phyloP scores from a whole-genome alignment of 2,888 invertebrate species.

The Parnassius smintheus region DNA sequence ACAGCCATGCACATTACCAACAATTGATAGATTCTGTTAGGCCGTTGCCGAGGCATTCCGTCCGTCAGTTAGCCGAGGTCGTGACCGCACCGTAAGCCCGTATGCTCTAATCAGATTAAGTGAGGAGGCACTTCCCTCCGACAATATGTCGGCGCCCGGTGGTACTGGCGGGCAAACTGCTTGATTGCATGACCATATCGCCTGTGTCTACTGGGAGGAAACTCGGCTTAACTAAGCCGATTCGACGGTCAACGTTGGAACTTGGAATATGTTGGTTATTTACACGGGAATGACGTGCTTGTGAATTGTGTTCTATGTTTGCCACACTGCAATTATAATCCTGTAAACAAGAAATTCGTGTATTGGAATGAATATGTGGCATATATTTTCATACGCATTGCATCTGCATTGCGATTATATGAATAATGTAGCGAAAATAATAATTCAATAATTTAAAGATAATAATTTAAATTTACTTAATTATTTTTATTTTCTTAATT shows the following conservation, averaged over 20 bases:
- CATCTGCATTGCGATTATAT: too few relatives aligned
- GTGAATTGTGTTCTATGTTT: too few relatives aligned
- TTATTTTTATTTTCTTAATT: too few relatives aligned
- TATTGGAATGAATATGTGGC: too few relatives aligned
- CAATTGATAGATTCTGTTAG: constrained; percentile 4
- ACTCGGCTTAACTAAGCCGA: constrained; percentile 14
- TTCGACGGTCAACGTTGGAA: constrained; percentile 2
- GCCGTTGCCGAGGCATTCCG: constrained; percentile 3
- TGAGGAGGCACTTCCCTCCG: constrained; percentile 30
- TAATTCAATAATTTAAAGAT: too few relatives aligned
- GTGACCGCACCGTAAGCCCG: constrained; percentile 44
- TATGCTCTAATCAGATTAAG: constrained; percentile 52
- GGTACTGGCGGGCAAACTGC: constrained; percentile 33
- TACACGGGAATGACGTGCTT: background rate
- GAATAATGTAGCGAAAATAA: too few relatives aligned
- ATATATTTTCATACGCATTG: too few relatives aligned
- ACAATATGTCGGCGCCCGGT: constrained; percentile 29
- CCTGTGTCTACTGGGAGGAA: constrained; percentile 19
- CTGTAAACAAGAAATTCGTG: too few relatives aligned
- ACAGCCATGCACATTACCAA: background rate
- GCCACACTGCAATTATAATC: too few relatives aligned
- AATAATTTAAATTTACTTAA: too few relatives aligned
- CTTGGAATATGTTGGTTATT: background rate
- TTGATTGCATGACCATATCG: constrained; percentile 27
- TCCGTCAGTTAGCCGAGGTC: constrained; percentile 37